Evolutionary conservation across 2,113 vertebrate species (phyloP), one percentile per base, ranked within the genome.

Genomic region (Ptychochromis oligacanthus): DNA sequence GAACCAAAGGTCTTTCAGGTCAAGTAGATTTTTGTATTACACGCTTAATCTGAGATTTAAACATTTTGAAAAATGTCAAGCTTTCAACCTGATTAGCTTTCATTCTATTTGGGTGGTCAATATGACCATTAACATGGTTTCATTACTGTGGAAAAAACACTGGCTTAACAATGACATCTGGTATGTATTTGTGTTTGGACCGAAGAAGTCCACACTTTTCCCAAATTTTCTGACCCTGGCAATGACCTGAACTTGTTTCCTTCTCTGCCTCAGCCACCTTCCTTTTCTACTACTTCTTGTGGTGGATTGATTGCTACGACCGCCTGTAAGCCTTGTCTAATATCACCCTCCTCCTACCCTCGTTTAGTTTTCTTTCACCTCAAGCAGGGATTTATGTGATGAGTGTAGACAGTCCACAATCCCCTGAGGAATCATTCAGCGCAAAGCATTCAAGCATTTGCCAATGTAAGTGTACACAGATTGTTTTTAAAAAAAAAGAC

Each of bases 401-500:
- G 78, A 79, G 62, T 56, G 79, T 86, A 75, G 43, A 79, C 55
- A 72, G 76, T 83, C 84, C 82, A 82, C 76, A 55, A 88, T 93
- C 94, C 91, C 90, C 87, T 92, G 90, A 94, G 91, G 93, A 95
- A 91, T 79, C 87, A 62, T 75, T 95, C 82, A 38, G 91, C 85
- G 94, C 94, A 94, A 86, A 91, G 88, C 92, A 88, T 92, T 91
- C 78, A 89, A 96, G 95, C 94, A 88, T 93, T 93, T 93, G 95
- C 95, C 94, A 92, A 95, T 95, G 91, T 80, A 96, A 96, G 94
- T 93, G 61, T 75, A 94, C 82, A 93, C 93, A 95, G 80, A 81
- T 81, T 74, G 64, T 80, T 83, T 85, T 92, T 6, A 14, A 56
- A 80, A 95, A 93, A 95, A 94, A 95, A 88, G 87, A 94, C 89